Conservation (phyloP, 2,888 invertebrate genomes). For the Myathropa florea region DNA sequence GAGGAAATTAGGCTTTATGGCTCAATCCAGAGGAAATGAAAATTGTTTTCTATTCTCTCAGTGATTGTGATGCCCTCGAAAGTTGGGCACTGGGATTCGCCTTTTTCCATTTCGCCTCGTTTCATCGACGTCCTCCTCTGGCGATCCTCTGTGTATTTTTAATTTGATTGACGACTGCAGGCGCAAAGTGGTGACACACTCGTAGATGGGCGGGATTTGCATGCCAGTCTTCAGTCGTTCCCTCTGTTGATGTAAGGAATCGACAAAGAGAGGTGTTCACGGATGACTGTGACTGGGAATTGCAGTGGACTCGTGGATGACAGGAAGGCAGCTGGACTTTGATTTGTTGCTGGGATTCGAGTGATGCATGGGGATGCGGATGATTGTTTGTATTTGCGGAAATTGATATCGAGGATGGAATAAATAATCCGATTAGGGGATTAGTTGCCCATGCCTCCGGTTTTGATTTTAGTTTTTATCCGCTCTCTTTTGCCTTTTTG, state of each 20-base stretch:
- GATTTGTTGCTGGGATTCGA: conserved; percentile 53
- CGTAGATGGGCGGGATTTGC: conserved; percentile 18
- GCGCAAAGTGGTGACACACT: conserved; percentile 8
- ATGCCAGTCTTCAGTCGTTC: conserved; percentile 23
- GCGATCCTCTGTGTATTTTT: conserved; percentile 41
- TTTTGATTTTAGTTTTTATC: background rate
- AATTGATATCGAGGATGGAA: conserved; percentile 61
- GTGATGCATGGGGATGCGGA: conserved; percentile 50
- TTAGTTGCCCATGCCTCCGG: background rate
- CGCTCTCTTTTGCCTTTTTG: background rate
- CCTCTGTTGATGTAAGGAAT: conserved; percentile 15
- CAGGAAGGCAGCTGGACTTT: conserved; percentile 34
- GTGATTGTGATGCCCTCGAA: conserved; percentile 63
- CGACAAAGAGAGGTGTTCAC: background rate
- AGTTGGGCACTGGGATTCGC: conserved; percentile 32
- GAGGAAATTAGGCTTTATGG: conserved; percentile 62
- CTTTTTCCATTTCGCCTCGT: conserved; percentile 6
- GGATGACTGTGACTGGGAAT: background rate
- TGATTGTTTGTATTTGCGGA: conserved; percentile 60
- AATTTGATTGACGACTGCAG: conserved; percentile 67
- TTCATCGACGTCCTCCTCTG: background rate
- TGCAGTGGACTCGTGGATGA: background rate
- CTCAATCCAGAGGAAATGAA: conserved; percentile 68
- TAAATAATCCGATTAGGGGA: conserved; percentile 58
- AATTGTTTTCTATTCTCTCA: conserved; percentile 69